Conservation (phyloP, 1,140 invertebrate species). For the Tachypleus tridentatus region DNA sequence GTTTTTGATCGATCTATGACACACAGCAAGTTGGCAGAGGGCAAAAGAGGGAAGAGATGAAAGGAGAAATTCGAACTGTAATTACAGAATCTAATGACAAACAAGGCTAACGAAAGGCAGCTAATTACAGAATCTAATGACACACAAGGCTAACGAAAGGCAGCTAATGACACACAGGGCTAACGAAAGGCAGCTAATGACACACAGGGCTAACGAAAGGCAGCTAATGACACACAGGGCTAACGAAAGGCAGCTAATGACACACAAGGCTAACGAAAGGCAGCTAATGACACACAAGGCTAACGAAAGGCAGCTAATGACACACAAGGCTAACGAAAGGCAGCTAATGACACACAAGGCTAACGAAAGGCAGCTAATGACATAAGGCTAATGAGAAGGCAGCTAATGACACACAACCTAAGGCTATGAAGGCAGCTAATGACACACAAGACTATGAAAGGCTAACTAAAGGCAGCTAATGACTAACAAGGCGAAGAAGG, state of each 20-base stretch:
- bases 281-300: too few species aligned
- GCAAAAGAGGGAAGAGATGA: not conserved
- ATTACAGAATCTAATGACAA: not conserved
- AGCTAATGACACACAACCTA: not conserved
- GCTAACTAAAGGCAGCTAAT: not conserved
- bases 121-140: not conserved
- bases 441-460: not conserved
- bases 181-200: not conserved
- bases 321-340: constrained; percentile 1
- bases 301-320: constrained; percentile 24
- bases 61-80: not conserved
- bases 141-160: not conserved
- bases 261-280: too few species aligned
- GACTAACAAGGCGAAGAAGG: too few species aligned
- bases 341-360: too few species aligned
- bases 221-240: too few species aligned
- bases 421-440: not conserved
- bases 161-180: too few species aligned
- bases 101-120: not conserved
- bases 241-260: not conserved
- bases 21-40: not conserved
- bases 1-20: not conserved
- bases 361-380: not conserved
- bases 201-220: not conserved
- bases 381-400: not conserved